Evolutionary conservation across 2,113 vertebrate species (phyloP), one percentile per base, ranked within the genome.

Genomic region (Lates calcarifer): DNA sequence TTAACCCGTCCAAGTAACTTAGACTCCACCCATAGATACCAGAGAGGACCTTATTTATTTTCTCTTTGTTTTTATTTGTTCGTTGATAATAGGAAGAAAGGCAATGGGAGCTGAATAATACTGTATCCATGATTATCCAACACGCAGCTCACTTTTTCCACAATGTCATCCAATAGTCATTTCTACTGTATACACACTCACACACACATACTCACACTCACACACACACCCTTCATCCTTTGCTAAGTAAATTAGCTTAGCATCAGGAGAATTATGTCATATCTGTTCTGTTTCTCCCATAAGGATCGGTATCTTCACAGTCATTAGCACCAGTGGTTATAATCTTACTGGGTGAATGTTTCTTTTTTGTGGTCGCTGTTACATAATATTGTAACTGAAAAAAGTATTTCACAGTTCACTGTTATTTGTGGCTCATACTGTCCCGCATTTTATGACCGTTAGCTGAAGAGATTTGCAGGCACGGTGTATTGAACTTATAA

Each of bases 91-190:
- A 60, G 39, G 35, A 77, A 62, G 35, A 53, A 45, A 76, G 14
- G 14, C 7, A 77, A 28, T 65, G 75, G 26, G n/a, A 29, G 6
- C 1, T 7, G 24, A 80, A 75, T 74, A 63, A 55, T 45, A 60
- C 22, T 56, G 29, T 41, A 18, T 69, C 28, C 45, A 64, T 18
- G 20, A 79, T 60, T 63, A 63, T 78, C 58, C 45, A 83, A 77
- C 20, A 55, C 67, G n/a, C 47, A n/a, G 71, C 70, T 90, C 79
- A 89, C 69, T 83, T 88, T 87, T 89, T 84, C 85, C 89, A 87
- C 47, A 73, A 1, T 86, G 74, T 87, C 79, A 66, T 87, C 83
- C 72, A 86, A 61, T 65, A 67, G 63, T 77, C 53, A 90, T 87
- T 80, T 82, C 56, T 70, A 26, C 39, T 69, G 35, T 28, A 15